A percentile compares a stretch with the other conserved stretches of the same genome.
phyloP scores from a whole-genome alignment of 1,140 invertebrate genomes.

The Prorops nasuta region DNA sequence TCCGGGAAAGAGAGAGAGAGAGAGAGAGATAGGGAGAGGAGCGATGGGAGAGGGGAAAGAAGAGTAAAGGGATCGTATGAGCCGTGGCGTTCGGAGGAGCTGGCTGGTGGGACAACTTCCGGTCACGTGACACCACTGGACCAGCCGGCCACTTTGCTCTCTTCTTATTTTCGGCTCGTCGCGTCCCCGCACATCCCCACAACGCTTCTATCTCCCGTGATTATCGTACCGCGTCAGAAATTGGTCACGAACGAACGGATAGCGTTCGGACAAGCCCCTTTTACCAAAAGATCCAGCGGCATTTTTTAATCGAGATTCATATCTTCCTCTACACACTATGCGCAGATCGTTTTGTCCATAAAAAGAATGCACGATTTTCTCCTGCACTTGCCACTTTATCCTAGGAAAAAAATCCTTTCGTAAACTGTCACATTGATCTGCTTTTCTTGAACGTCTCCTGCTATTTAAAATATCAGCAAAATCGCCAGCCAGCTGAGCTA shows the following conservation, averaged over 20 bases:
- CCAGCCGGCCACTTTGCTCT: conserved; percentile 55
- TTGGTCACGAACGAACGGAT: conserved; percentile 20
- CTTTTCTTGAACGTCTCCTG: too few relatives aligned
- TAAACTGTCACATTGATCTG: too few relatives aligned
- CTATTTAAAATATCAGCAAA: too few relatives aligned
- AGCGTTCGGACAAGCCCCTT: not conserved
- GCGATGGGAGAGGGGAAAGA: conserved; percentile 18
- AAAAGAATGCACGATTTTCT: too few relatives aligned
- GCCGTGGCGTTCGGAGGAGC: conserved; percentile 7
- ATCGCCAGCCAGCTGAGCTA: too few relatives aligned
- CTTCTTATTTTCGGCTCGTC: conserved; percentile 56
- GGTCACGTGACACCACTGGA: conserved; percentile 54
- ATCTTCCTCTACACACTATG: conserved; percentile 7
- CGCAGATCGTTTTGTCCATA: conserved; percentile 3
- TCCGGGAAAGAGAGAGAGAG: conserved; percentile 11
- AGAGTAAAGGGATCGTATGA: conserved; percentile 19
- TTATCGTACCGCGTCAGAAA: conserved; percentile 23
- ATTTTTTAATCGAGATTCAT: not conserved
- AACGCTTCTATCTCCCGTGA: conserved; percentile 18
- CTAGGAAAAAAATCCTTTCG: too few relatives aligned
- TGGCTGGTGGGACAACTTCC: conserved; percentile 43
- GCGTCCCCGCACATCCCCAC: conserved; percentile 40
- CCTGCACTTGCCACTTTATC: too few relatives aligned
- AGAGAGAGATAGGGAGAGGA: conserved; percentile 18
- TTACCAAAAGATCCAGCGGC: not conserved